A percentile compares a stretch with the other conserved stretches of the same genome.
Conservation (phyloP, 1,140 invertebrate genomes). For the Eupristina koningsbergeri region DNA sequence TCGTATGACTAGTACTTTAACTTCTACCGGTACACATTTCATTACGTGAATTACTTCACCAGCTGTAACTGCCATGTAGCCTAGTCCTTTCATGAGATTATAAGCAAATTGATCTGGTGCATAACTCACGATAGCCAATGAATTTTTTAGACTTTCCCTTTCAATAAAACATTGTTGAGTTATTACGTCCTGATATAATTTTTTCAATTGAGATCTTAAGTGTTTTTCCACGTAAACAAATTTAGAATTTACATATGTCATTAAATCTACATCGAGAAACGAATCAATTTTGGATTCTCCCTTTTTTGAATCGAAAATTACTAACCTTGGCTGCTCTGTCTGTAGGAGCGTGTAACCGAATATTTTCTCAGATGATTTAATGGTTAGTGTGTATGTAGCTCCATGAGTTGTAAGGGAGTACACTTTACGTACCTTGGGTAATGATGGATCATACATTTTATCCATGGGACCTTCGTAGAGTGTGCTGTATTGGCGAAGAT, state of each 20-base stretch:
- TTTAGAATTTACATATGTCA: too few relatives aligned
- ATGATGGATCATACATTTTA: conserved; percentile 45
- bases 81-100: too few relatives aligned
- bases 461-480: conserved; percentile 42
- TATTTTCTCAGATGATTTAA: not conserved
- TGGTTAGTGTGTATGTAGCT: conserved; percentile 44
- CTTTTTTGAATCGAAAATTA: conserved; percentile 50
- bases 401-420: conserved; percentile 28
- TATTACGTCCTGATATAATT: conserved; percentile 42
- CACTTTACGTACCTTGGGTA: not conserved
- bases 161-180: too few relatives aligned
- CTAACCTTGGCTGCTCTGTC: conserved; percentile 53
- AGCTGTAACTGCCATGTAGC: too few relatives aligned
- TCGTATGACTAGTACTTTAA: too few relatives aligned
- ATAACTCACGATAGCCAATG: too few relatives aligned
- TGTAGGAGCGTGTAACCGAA: not conserved
- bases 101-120: too few relatives aligned
- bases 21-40: too few relatives aligned
- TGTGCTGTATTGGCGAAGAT: conserved; percentile 40
- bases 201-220: conserved; percentile 33
- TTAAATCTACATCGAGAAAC: too few relatives aligned
- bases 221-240: conserved; percentile 42
- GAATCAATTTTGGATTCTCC: not conserved
- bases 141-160: too few relatives aligned
- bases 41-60: too few relatives aligned